Evolutionary conservation across 2,113 vertebrate species (phyloP), one percentile per base, ranked within the genome.

Genomic region (Micromys minutus): DNA sequence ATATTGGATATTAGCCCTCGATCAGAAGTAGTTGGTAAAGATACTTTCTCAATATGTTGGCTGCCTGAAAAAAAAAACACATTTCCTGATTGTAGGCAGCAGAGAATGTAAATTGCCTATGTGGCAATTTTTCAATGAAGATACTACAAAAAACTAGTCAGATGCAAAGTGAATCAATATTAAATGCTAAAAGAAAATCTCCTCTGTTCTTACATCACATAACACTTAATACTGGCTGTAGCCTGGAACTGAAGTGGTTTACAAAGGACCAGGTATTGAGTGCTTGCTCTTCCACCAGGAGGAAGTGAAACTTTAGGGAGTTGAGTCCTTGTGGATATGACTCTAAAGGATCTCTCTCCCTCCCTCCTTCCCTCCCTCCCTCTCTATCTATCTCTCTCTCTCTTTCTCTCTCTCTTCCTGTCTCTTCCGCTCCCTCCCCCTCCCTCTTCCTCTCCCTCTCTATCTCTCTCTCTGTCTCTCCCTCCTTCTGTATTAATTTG

Each of bases 81-180:
- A 91, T 83, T 76, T 94, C 22, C 76, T 39, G 17, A 57, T 74
- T 89, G 93, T 7, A 91, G 55, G 3, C 45, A 67, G 94, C 69
- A 8, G 12, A 42, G 71, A 36, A 61, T 59, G 19, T 71, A 94
- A 94, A 86, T 15, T 15, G 57, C 10, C 83, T 12, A 50, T 39
- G 50, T 86, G 80, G 7, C 42, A 80, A 45, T 80, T 91, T 72
- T 63, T 80, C 29, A 79, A 45, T 15, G 76, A 86, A 76, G 4
- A 94, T 4, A 72, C 52, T 84, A 8, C 19, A 84, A 91, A 95
- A 10, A 21, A 80, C 74, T 87, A 84, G 74, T 87, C 36, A 88
- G 74, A 80, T 67, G 65, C 34, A 67, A 11, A 67, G 65, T 34
- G 31, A 67, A 67, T 67, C 13, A 6, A 75, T 91, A 90, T 21